Evolutionary conservation across 2,797 vertebrate genomes (phyloP).

Genomic region (Gymnoscopelus braueri): DNA sequence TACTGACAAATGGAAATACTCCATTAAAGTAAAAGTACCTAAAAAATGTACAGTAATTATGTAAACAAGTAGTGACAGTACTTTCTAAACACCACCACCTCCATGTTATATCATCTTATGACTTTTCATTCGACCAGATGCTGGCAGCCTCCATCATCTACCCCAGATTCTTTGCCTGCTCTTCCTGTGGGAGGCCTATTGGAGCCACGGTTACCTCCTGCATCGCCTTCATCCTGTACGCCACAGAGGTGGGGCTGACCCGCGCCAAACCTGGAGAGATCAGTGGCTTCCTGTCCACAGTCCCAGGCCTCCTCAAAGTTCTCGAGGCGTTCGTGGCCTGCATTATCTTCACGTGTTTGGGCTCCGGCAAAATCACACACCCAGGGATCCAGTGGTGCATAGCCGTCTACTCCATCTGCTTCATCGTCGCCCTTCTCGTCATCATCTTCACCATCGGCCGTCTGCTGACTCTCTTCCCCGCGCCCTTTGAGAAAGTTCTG

Average conservation of each 20-base stretch:
- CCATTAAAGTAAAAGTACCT: no score
- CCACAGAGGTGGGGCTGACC: constrained; percentile 83
- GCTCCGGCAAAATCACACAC: fast-evolving
- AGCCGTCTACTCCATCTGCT: constrained; percentile 86
- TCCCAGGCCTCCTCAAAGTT: constrained; percentile 89
- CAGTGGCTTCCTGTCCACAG: constrained; percentile 86
- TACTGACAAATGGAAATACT: no score
- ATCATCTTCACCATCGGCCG: constrained; percentile 84
- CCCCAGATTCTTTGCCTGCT: constrained; percentile 62
- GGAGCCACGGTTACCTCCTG: constrained; percentile 80
- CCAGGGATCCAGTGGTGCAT: constrained; percentile 84
- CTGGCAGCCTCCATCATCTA: constrained; percentile 86
- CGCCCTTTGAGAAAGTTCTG: constrained; percentile 80
- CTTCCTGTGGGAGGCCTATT: constrained; percentile 45
- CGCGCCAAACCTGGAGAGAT: constrained; percentile 82
- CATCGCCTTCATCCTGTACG: constrained; percentile 82
- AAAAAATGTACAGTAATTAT: no score
- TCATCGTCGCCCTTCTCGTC: constrained; percentile 83
- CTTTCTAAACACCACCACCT: no score
- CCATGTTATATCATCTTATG: neutral
- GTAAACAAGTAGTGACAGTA: neutral
- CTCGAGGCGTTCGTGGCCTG: constrained; percentile 88
- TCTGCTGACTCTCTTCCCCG: constrained; percentile 77
- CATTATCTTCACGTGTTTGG: constrained; percentile 84
- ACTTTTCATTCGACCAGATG: constrained; percentile 60